Evolutionary conservation across 1,140 invertebrate species (phyloP).

Genomic region (Danaus plexippus): DNA sequence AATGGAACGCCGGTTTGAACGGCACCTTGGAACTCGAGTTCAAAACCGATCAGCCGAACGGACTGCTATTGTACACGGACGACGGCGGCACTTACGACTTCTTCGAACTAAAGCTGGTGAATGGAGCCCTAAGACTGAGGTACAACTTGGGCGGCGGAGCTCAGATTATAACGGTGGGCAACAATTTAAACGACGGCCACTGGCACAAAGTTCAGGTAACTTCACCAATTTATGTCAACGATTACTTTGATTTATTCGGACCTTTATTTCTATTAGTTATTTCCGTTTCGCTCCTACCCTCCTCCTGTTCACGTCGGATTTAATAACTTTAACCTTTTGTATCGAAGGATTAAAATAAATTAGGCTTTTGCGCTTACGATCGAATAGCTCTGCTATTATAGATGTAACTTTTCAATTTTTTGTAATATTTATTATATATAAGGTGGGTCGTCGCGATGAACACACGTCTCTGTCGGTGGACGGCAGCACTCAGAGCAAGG

Average conservation of each 20-base stretch:
- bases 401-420: too few species aligned
- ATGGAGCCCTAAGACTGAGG: constrained; percentile 87
- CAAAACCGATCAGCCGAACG: constrained; percentile 91
- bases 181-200: constrained; percentile 88
- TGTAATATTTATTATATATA: not conserved
- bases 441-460: constrained; percentile 80
- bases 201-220: constrained; percentile 90
- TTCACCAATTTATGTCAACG: constrained; percentile 5
- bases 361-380: too few species aligned
- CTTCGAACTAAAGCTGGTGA: constrained; percentile 94
- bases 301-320: constrained; percentile 1
- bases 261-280: not conserved
- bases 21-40: constrained; percentile 93
- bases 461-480: constrained; percentile 88
- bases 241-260: constrained; percentile 7
- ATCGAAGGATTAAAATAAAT: too few species aligned
- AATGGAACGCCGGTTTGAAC: constrained; percentile 90
- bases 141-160: constrained; percentile 91
- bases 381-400: too few species aligned
- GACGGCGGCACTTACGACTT: constrained; percentile 96
- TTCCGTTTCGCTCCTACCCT: not conserved
- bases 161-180: constrained; percentile 88
- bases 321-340: too few species aligned
- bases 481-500: constrained; percentile 80
- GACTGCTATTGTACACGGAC: constrained; percentile 91